Conservation (phyloP, 2,797 vertebrate species). For the Hephaestus fuliginosus region DNA sequence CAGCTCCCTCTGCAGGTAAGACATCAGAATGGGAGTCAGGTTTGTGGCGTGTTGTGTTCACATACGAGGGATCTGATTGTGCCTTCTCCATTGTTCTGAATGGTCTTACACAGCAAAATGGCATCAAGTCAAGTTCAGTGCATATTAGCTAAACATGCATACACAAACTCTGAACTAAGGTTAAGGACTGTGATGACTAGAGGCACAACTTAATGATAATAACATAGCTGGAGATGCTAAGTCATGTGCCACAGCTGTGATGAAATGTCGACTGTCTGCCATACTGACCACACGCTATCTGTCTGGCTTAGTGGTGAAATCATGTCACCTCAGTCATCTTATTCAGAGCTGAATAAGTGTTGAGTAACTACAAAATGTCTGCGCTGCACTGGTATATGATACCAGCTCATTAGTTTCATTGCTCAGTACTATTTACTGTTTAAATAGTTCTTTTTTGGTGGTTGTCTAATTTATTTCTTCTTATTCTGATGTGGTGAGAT, state of each 20-base stretch:
- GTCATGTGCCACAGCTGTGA: constrained; percentile 48
- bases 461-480: not conserved
- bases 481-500: not conserved
- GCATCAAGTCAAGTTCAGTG: not conserved
- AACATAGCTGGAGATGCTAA: constrained; percentile 52
- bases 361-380: not conserved
- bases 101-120: no score
- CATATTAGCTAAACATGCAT: not conserved
- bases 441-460: not conserved
- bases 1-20: constrained; percentile 83
- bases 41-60: no score
- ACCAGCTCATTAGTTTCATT: not conserved
- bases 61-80: no score
- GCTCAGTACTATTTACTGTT: not conserved
- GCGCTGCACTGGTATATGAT: not conserved
- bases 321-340: not conserved
- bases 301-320: constrained; percentile 20
- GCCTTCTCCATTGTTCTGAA: no score
- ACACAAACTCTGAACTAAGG: constrained; percentile 2
- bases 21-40: not conserved
- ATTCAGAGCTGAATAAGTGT: not conserved
- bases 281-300: constrained; percentile 30
- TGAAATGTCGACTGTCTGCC: constrained; percentile 45
- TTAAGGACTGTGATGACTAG: constrained; percentile 23
- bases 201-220: constrained; percentile 56